These are phyloP conservation scores for Teleopsis dalmanni DNA, from an alignment of 1,140 invertebrate genomes.

Conservation along the genomic window DNA sequence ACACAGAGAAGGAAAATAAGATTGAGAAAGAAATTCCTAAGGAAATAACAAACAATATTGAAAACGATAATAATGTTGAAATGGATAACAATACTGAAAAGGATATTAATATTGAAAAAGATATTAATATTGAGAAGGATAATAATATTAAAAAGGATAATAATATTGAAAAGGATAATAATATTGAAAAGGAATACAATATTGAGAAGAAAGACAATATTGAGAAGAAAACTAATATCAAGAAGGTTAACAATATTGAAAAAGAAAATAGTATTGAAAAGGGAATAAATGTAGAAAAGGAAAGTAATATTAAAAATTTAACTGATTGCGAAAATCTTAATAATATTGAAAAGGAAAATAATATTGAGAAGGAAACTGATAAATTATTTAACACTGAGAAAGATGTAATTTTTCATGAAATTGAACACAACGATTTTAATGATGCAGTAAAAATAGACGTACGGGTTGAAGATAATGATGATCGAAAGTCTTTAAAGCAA, in stretches of 20 bases:
- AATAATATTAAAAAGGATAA: not conserved
- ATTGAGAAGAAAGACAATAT: not conserved
- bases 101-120: not conserved
- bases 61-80: not conserved
- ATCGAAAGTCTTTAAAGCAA: slow-evolving; percentile 2
- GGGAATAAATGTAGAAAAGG: too few species aligned
- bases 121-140: not conserved
- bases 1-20: slow-evolving; percentile 12
- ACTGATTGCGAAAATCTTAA: too few species aligned
- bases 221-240: not conserved
- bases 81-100: not conserved
- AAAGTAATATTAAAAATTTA: too few species aligned
- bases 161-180: not conserved
- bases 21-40: not conserved
- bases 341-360: too few species aligned
- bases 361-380: too few species aligned
- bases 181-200: not conserved
- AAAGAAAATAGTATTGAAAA: too few species aligned
- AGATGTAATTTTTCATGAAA: slow-evolving; percentile 1
- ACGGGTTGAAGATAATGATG: slow-evolving; percentile 10
- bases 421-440: not conserved
- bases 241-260: too few species aligned
- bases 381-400: not conserved
- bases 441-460: slow-evolving; percentile 10
- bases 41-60: not conserved